Percentiles rank a stretch among this genome's conserved stretches.
These are phyloP conservation scores for Tetrax tetrax DNA, from an alignment of 2,113 vertebrate genomes.

Conservation along the genomic window DNA sequence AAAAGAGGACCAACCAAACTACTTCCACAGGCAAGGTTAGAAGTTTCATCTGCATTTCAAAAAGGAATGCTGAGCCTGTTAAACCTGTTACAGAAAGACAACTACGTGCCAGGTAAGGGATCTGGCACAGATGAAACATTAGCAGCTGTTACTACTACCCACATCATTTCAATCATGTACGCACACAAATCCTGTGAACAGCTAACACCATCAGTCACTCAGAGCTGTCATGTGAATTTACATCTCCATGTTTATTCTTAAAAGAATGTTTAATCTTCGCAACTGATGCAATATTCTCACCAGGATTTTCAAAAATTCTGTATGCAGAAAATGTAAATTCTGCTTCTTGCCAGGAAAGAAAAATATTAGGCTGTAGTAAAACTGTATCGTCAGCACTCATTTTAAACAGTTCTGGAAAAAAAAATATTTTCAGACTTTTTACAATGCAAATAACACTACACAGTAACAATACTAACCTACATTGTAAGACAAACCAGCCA, in stretches of 20 bases:
- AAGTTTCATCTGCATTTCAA: slow-evolving; percentile 53
- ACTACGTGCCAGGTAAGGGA: slow-evolving; percentile 10
- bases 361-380: background rate
- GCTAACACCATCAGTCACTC: background rate
- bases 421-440: background rate
- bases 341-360: background rate
- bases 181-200: background rate
- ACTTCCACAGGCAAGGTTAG: slow-evolving; percentile 25
- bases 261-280: background rate
- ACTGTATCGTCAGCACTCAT: background rate
- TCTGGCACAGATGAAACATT: background rate
- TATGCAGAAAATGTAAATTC: background rate
- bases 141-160: slow-evolving; percentile 14
- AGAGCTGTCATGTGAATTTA: background rate
- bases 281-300: background rate
- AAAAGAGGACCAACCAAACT: slow-evolving; percentile 1
- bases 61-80: slow-evolving; percentile 38
- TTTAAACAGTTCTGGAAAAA: background rate
- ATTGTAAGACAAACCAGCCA: background rate
- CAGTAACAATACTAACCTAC: background rate
- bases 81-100: slow-evolving; percentile 48
- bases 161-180: background rate
- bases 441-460: background rate
- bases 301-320: background rate
- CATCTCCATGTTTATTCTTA: background rate